Percentiles rank a stretch among this genome's conserved stretches.
Evolutionary conservation across 2,888 invertebrate species (phyloP).

Genomic region (Amiota communis): DNA sequence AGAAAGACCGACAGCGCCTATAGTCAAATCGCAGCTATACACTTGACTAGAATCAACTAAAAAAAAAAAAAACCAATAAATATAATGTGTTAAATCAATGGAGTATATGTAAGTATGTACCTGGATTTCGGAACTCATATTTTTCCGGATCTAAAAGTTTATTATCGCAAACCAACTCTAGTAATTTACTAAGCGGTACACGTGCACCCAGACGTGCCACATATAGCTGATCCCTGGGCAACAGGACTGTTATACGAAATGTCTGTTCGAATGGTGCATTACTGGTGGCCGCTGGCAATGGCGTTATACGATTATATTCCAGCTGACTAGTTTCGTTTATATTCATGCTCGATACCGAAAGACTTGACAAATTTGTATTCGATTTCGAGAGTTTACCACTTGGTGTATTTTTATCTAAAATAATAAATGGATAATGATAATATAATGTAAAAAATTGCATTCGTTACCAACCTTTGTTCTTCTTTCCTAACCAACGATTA

Average conservation of each 20-base stretch:
- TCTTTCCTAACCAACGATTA: constrained; percentile 73
- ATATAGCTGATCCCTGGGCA: constrained; percentile 86
- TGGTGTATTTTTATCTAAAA: constrained; percentile 59
- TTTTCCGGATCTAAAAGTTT: constrained; percentile 82
- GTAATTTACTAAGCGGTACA: constrained; percentile 80
- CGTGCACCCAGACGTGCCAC: constrained; percentile 83
- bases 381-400: constrained; percentile 70
- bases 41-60: constrained; percentile 73
- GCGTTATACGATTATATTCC: constrained; percentile 72
- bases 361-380: constrained; percentile 62
- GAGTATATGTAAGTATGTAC: constrained; percentile 68
- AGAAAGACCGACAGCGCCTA: constrained; percentile 73
- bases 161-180: constrained; percentile 82
- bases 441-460: background rate
- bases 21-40: constrained; percentile 71
- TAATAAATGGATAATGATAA: background rate
- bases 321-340: constrained; percentile 73
- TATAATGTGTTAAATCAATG: background rate
- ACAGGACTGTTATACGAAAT: constrained; percentile 77
- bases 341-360: constrained; percentile 64
- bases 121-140: constrained; percentile 86
- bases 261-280: constrained; percentile 74
- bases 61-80: constrained; percentile 32
- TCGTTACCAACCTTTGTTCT: constrained; percentile 68
- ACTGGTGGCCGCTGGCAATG: constrained; percentile 69